These are phyloP conservation scores for Tenebrosternarchus preto DNA, from an alignment of 2,113 vertebrate genomes.

Conservation along the genomic window DNA sequence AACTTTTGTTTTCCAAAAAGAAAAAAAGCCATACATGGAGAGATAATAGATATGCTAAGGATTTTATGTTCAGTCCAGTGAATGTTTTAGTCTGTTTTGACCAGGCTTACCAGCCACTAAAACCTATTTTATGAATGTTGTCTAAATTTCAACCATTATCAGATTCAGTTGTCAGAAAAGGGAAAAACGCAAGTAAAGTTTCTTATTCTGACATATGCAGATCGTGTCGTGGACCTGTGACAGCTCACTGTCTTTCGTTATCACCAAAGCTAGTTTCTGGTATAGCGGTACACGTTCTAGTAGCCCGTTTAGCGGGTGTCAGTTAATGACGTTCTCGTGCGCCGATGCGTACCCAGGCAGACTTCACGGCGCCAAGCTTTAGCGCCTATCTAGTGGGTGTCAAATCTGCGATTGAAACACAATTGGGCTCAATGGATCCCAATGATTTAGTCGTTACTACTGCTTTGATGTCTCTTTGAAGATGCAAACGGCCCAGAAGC, in stretches of 20 bases:
- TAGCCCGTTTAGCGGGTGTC: conserved; percentile 50
- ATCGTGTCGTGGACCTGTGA: neutral
- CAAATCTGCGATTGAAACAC: conserved; percentile 62
- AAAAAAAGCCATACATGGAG: no score
- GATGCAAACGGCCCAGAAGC: conserved; percentile 57
- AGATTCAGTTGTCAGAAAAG: no score
- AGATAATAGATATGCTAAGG: no score
- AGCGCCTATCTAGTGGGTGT: conserved; percentile 59
- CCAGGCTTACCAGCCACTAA: no score
- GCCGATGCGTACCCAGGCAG: conserved; percentile 58
- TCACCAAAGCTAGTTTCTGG: neutral
- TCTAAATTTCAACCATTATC: no score
- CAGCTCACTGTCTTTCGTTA: neutral
- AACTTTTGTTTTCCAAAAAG: no score
- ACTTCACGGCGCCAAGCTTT: conserved; percentile 66
- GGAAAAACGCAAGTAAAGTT: neutral
- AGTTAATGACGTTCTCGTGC: conserved; percentile 46
- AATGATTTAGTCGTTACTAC: conserved; percentile 64
- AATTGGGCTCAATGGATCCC: conserved; percentile 64
- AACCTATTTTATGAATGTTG: no score
- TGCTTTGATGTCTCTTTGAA: conserved; percentile 71
- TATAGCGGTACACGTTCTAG: neutral
- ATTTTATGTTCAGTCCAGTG: no score
- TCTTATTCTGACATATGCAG: neutral
- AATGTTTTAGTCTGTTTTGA: no score